phyloP scores from a whole-genome alignment of 2,113 vertebrate species.

The Megaceryle maxima region DNA sequence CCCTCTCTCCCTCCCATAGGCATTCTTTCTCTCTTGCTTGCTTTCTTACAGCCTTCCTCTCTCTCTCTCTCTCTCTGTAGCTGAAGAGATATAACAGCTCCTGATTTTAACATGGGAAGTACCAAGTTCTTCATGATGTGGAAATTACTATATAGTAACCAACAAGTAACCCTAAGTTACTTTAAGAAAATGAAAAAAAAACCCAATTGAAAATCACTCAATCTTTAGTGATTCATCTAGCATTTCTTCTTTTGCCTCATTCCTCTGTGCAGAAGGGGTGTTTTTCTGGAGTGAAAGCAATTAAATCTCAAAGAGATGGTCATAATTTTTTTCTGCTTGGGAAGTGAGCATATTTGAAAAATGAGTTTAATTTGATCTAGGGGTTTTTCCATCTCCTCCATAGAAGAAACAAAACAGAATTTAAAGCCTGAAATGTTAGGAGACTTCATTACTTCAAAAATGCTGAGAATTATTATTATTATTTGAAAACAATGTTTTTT shows the following conservation, averaged over 20 bases:
- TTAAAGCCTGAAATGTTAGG: background rate
- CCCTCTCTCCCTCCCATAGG: no score
- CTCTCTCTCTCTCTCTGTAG: background rate
- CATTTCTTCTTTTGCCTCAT: slow-evolving; percentile 3
- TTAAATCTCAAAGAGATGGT: slow-evolving; percentile 26
- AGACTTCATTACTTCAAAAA: slow-evolving; percentile 30
- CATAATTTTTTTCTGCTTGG: slow-evolving; percentile 44
- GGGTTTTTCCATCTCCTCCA: slow-evolving; percentile 13
- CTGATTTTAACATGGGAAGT: background rate
- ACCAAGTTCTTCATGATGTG: background rate
- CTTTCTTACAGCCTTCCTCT: no score
- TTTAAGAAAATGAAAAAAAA: background rate
- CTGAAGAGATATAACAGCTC: background rate
- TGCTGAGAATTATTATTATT: background rate
- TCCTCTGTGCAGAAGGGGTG: background rate
- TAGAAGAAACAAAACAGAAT: slow-evolving; percentile 47
- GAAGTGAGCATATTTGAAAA: slow-evolving; percentile 43
- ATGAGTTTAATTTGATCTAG: slow-evolving; percentile 37
- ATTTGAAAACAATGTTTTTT: slow-evolving; percentile 17
- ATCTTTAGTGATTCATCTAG: background rate
- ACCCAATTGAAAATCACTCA: background rate
- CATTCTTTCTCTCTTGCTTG: no score
- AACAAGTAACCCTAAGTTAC: background rate
- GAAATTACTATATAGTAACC: background rate
- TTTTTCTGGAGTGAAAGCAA: slow-evolving; percentile 2